Percentiles rank a stretch among this genome's conserved stretches.
Conservation (phyloP, 2,888 invertebrate genomes). For the Auanema freiburgensis region DNA sequence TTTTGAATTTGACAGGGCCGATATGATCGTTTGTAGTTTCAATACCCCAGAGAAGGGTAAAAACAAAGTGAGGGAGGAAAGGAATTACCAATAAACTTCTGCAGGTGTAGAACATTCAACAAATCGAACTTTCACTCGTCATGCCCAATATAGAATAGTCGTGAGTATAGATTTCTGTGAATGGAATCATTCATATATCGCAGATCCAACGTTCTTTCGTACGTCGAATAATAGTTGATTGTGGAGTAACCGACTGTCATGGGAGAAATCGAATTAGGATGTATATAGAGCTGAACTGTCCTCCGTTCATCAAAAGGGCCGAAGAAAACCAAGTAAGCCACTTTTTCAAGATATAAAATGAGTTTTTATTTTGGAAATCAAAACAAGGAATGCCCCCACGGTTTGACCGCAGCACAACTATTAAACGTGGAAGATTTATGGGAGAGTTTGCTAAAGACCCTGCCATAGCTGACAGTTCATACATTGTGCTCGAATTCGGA, state of each 20-base stretch:
- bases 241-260: conserved; percentile 24
- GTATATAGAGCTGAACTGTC: conserved; percentile 37
- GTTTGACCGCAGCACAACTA: conserved; percentile 16
- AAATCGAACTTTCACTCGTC: background rate
- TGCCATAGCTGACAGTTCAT: conserved; percentile 38
- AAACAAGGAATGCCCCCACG: background rate
- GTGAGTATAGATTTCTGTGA: conserved; percentile 15
- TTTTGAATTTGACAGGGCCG: conserved; percentile 38
- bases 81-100: background rate
- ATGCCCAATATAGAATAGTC: conserved; percentile 1
- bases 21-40: conserved; percentile 32
- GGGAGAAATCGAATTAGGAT: conserved; percentile 22
- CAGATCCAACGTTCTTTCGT: conserved; percentile 32
- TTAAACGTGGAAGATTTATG: conserved; percentile 26
- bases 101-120: background rate
- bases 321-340: background rate
- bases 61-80: no score
- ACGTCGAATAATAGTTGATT: conserved; percentile 42
- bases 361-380: background rate
- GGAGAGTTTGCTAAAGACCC: conserved; percentile 23
- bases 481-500: conserved; percentile 37
- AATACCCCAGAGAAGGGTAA: conserved; percentile 18
- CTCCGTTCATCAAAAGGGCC: conserved; percentile 28
- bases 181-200: no score
- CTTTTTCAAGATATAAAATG: background rate